Evolutionary conservation across 2,797 vertebrate species (phyloP).

Genomic region (Urosaurus nigricauda): DNA sequence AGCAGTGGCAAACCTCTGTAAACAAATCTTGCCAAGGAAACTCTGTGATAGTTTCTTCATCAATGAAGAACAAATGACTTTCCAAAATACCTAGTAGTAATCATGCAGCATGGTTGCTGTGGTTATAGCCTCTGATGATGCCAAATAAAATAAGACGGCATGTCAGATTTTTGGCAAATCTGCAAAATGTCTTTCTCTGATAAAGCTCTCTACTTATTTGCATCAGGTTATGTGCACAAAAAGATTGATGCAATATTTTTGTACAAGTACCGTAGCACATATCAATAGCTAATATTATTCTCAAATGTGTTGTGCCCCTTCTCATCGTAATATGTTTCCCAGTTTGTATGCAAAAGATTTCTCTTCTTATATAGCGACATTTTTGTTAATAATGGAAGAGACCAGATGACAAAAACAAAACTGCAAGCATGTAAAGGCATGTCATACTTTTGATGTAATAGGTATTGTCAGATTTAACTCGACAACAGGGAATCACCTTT

Average conservation of each 20-base stretch:
- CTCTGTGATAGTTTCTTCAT: too few relatives aligned
- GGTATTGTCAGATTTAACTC: constrained; percentile 1
- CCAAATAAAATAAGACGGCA: background rate
- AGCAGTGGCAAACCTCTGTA: too few relatives aligned
- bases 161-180: background rate
- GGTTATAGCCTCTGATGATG: background rate
- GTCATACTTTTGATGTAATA: background rate
- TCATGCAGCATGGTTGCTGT: background rate
- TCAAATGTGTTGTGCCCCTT: background rate
- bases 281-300: background rate
- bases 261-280: background rate
- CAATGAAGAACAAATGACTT: background rate
- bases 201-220: background rate
- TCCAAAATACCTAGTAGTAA: too few relatives aligned
- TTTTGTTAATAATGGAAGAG: constrained; percentile 4
- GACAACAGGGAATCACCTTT: background rate
- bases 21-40: too few relatives aligned
- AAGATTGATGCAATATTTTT: too few relatives aligned
- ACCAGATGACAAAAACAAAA: constrained; percentile 27
- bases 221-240: background rate
- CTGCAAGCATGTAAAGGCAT: background rate
- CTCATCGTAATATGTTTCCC: background rate
- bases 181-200: background rate
- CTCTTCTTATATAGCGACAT: background rate
- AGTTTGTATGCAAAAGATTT: background rate